Conservation (phyloP, 64 coral and sea anemone genomes). For the Montipora cactus region DNA sequence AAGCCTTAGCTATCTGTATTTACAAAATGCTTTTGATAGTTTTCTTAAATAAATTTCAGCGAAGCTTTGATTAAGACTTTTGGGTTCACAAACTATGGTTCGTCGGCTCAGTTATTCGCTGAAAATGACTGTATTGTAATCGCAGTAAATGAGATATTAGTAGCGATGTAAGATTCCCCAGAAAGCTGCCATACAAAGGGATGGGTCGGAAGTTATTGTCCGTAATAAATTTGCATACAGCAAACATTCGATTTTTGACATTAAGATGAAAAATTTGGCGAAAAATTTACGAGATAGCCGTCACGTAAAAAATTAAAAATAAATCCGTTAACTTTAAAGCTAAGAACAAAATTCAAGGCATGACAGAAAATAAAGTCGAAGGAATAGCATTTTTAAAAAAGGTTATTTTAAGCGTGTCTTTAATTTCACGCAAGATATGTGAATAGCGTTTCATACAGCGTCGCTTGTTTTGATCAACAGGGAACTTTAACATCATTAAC, state of each 20-base stretch:
- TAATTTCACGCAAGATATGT: no score
- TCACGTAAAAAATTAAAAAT: neutral
- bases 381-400: no score
- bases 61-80: no score
- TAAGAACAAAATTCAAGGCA: neutral
- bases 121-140: neutral
- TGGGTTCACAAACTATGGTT: neutral
- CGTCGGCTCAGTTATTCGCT: neutral
- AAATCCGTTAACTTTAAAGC: neutral
- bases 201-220: neutral
- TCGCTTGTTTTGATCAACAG: no score
- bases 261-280: neutral
- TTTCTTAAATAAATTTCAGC: neutral
- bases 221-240: neutral
- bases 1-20: neutral
- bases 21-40: conserved; percentile 25
- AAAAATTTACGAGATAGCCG: neutral
- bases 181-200: neutral
- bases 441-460: no score
- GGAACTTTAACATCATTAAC: no score
- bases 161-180: neutral
- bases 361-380: no score
- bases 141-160: neutral
- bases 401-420: no score
- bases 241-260: neutral